Evolutionary conservation across 2,113 vertebrate genomes (phyloP).

Genomic region (Scophthalmus maximus): DNA sequence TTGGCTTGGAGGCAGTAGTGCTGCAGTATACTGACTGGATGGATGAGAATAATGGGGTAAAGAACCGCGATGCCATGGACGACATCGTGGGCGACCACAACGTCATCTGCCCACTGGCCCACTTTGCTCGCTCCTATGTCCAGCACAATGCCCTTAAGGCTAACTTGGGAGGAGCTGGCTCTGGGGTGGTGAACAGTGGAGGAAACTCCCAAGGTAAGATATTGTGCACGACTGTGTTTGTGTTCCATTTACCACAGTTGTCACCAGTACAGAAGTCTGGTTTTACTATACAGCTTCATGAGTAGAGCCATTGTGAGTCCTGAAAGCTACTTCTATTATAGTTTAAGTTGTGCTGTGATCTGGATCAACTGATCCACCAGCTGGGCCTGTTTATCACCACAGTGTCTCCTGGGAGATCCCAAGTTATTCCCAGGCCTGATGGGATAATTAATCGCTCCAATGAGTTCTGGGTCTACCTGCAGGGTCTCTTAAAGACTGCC

Average conservation of each 20-base stretch:
- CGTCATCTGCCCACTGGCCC: constrained; percentile 89
- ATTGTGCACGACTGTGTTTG: neutral
- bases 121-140: constrained; percentile 85
- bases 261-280: neutral
- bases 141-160: constrained; percentile 79
- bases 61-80: constrained; percentile 91
- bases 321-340: neutral
- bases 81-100: constrained; percentile 94
- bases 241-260: neutral
- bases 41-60: constrained; percentile 87
- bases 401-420: too few species aligned
- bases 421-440: too few species aligned
- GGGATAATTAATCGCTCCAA: too few species aligned
- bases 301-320: neutral
- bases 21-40: constrained; percentile 95
- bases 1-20: constrained; percentile 90
- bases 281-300: neutral
- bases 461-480: too few species aligned
- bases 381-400: too few species aligned
- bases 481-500: too few species aligned
- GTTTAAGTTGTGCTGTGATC: too few species aligned
- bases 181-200: constrained; percentile 66
- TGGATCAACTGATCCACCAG: too few species aligned
- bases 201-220: constrained; percentile 74
- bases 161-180: constrained; percentile 55